A percentile compares a stretch with the other conserved stretches of the same genome.
These are phyloP conservation scores for Drosophila orosa DNA, from an alignment of 1,140 invertebrate genomes.

Conservation along the genomic window DNA sequence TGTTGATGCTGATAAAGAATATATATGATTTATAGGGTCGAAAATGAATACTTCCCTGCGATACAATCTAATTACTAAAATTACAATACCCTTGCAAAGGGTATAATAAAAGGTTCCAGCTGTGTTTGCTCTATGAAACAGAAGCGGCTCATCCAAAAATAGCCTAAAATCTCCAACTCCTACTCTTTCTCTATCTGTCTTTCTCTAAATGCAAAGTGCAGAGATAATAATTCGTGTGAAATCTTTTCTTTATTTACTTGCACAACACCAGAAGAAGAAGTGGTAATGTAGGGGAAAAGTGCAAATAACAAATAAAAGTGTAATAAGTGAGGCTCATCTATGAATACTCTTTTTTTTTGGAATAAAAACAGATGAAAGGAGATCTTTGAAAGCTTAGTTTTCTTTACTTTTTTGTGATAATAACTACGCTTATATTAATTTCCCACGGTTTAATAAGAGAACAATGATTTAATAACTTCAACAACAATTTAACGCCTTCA, in stretches of 20 bases:
- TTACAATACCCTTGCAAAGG: not conserved
- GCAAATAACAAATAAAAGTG: not conserved
- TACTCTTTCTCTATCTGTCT: not conserved
- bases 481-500: not conserved
- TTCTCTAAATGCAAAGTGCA: slow-evolving; percentile 35
- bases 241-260: slow-evolving; percentile 69
- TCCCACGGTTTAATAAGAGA: not conserved
- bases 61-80: not conserved
- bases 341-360: not conserved
- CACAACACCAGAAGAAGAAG: slow-evolving; percentile 46
- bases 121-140: slow-evolving; percentile 56
- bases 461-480: not conserved
- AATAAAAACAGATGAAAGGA: not conserved
- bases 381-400: not conserved
- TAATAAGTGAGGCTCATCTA: not conserved
- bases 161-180: slow-evolving; percentile 14
- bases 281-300: slow-evolving; percentile 14
- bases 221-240: slow-evolving; percentile 66
- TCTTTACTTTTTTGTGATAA: not conserved
- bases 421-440: not conserved
- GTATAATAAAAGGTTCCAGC: slow-evolving; percentile 42
- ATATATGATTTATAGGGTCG: too few species aligned
- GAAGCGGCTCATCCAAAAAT: slow-evolving; percentile 55
- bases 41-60: not conserved
- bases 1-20: too few species aligned